Evolutionary conservation across 2,113 vertebrate species (phyloP), one percentile per base, ranked within the genome.

Genomic region (Pristiophorus japonicus): DNA sequence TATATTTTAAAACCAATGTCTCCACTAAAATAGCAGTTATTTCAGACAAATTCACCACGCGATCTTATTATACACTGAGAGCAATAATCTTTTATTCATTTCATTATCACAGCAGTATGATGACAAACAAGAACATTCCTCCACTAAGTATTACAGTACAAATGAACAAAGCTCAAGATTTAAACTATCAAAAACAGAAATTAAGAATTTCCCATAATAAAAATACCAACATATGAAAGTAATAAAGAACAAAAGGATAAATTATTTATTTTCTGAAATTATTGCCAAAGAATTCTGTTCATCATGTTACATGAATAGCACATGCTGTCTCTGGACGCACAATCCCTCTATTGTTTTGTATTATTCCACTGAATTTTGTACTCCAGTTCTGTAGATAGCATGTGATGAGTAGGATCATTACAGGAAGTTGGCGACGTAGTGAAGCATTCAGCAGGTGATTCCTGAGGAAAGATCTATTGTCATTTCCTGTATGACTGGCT

Each of bases 401-500:
- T 92, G 59, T 22, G 59, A 63, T n/a, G 34, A 92, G 34, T 18
- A 63, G 14, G 59, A 65, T 63, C 93, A 73, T 94, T 67, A 51
- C 45, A 70, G 93, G 93, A 94, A 47, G 11, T 30, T 94, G 63
- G 38, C 27, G 4, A 67, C 16, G 65, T 70, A 38, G 42, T 63
- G 38, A 70, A 94, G 45, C 34, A 47, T 51, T 67, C 66, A 96
- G 95, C 96, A 95, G 96, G 96, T 96, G 96, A 96, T 96, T 67
- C 96, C 62, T 3, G 95, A 95, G 96, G 96, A 97, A 96, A 96
- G 96, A 95, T 96, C 97, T 96, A 75, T 97, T 96, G 96, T 99
- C 98, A 99, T 97, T 98, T 98, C 98, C 98, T 98, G 97, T 97
- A 97, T 66, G 97, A 98, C 93, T 98, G 98, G 96, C 97, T 97